These are phyloP conservation scores for Mesochorus sp. DNA, from an alignment of 2,888 invertebrate species.

Conservation along the genomic window DNA sequence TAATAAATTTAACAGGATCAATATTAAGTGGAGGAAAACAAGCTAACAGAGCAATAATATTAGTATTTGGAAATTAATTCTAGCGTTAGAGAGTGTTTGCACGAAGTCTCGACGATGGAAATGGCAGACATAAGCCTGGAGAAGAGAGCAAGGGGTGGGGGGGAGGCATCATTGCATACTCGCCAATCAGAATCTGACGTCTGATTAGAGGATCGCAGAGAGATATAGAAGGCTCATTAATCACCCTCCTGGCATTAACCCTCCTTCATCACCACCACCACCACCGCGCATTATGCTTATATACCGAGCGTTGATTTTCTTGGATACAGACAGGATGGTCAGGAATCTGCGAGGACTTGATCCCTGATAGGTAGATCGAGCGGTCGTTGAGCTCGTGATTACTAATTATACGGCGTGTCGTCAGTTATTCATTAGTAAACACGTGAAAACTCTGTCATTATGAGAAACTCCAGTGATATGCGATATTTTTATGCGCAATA, in stretches of 20 bases:
- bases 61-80: conserved; percentile 34
- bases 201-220: conserved; percentile 79
- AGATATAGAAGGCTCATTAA: conserved; percentile 72
- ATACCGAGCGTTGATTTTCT: conserved; percentile 70
- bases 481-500: background rate
- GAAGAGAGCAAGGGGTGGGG: conserved; percentile 3
- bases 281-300: conserved; percentile 55
- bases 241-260: conserved; percentile 66
- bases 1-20: too few relatives aligned
- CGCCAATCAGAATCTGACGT: conserved; percentile 77
- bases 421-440: conserved; percentile 51
- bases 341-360: conserved; percentile 70
- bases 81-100: conserved; percentile 40
- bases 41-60: conserved; percentile 17
- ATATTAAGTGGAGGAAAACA: conserved; percentile 6
- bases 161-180: conserved; percentile 48
- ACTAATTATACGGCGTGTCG: conserved; percentile 44
- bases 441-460: conserved; percentile 27
- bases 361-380: conserved; percentile 53
- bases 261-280: conserved; percentile 7
- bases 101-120: conserved; percentile 17
- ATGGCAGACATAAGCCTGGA: background rate
- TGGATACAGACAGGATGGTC: conserved; percentile 55
- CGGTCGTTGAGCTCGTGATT: conserved; percentile 5
- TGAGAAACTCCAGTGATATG: background rate